These are phyloP conservation scores for Brachionus koreanus DNA, from an alignment of 1,140 invertebrate genomes.

Conservation along the genomic window DNA sequence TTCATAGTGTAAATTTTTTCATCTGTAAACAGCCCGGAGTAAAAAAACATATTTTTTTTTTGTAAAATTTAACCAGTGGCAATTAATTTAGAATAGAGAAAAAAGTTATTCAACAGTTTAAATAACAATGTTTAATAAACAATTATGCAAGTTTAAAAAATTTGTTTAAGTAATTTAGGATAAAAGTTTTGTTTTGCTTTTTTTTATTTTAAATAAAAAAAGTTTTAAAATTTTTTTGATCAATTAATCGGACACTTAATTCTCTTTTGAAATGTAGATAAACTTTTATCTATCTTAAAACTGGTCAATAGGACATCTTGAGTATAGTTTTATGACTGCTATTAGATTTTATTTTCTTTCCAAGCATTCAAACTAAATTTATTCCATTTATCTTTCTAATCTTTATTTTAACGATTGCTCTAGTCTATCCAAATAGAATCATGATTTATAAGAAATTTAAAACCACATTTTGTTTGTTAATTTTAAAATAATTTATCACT, in stretches of 20 bases:
- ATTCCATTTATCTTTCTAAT: conserved; percentile 3
- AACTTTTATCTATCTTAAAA: too few relatives aligned
- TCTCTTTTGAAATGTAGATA: too few relatives aligned
- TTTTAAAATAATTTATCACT: not conserved
- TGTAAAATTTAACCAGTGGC: not conserved
- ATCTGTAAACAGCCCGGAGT: not conserved
- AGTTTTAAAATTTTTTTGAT: not conserved
- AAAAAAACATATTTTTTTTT: not conserved
- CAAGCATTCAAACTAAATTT: not conserved
- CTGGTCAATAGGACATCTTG: not conserved
- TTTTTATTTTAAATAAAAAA: not conserved
- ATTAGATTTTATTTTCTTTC: not conserved
- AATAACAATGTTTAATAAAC: not conserved
- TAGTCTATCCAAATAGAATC: not conserved
- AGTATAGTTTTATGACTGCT: not conserved
- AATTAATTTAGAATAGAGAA: not conserved
- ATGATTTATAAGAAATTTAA: not conserved
- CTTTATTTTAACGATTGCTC: not conserved
- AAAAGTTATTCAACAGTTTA: not conserved
- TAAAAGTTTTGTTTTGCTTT: not conserved
- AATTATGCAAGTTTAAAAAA: not conserved
- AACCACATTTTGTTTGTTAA: not conserved
- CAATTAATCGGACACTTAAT: too few relatives aligned
- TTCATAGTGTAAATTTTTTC: not conserved
- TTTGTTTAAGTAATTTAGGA: not conserved